Base-by-base conservation (phyloP, 1,140 invertebrate species). In the Cephus cinctus region DNA sequence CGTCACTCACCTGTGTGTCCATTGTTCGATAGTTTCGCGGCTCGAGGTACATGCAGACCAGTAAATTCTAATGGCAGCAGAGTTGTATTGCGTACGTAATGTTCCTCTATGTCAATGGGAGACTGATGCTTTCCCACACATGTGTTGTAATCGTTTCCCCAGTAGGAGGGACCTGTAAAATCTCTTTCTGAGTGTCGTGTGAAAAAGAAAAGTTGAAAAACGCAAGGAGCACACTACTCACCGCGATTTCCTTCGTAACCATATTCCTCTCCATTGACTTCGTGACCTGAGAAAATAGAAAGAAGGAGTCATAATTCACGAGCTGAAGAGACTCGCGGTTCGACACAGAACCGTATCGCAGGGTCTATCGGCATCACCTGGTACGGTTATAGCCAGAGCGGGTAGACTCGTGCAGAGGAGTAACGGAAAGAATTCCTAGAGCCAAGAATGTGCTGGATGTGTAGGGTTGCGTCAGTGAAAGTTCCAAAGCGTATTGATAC, bases 61-160 rank as follows among this genome's bases (percentile, higher is more conserved):
- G 69, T 49, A 61, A 87, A 80, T 46, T 55, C 52, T 23, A 90
- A 67, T 3, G 78, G 68, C 0, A 80, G 77, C 31, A 85, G 75
- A 12, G 65, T 76, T 4, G 82, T 76, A 36, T 76, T 74, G 35
- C 78, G 78, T 3, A 88, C 86, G n/a, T 77, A 70, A 3, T 85
- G 78, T 23, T 85, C 79, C 53, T 86, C 81, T 40, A 92, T 92
- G 61, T 92, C 86, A 31, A 92, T 92, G 0, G 90, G 90, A 41
- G 88, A 90, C 63, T 92, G 90, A 58, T 86, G 83, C 69, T 90
- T 89, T 14, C 89, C 88, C 14, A 82, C 73, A 56, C 89, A 91
- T 14, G 81, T 77, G 3, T 81, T 64, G 56, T 81, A 89, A 2
- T 81, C 71, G 19, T 87, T 78, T 4, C 81, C 79, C 89, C 88